Percentiles rank a stretch among this genome's conserved stretches.
Conservation (phyloP, 2,888 invertebrate species). For the Hesperia comma region DNA sequence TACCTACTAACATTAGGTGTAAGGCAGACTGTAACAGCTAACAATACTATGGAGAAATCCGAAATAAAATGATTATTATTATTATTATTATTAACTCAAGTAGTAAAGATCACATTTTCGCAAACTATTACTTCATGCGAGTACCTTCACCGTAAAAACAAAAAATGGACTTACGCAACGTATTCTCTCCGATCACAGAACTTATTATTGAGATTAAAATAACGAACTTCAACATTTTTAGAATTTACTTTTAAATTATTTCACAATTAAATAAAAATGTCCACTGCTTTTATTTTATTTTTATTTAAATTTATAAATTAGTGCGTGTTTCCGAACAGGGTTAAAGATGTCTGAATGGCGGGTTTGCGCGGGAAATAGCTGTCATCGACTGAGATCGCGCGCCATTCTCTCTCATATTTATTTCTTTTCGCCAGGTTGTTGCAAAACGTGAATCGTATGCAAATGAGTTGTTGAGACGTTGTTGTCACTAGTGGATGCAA, state of each 20-base stretch:
- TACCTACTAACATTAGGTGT: no score
- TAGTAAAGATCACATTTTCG: slow-evolving; percentile 35
- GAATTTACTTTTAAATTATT: background rate
- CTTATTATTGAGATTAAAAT: slow-evolving; percentile 45
- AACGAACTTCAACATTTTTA: slow-evolving; percentile 47
- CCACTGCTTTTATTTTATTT: slow-evolving; percentile 15
- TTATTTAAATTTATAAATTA: slow-evolving; percentile 15
- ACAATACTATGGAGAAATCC: no score
- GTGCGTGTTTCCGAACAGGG: slow-evolving; percentile 32
- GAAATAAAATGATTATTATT: no score
- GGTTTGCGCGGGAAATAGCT: slow-evolving; percentile 40
- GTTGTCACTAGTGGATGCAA: slow-evolving; percentile 41
- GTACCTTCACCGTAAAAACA: slow-evolving; percentile 41
- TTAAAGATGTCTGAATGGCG: slow-evolving; percentile 31
- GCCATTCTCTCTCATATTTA: slow-evolving; percentile 48
- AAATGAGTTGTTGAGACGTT: slow-evolving; percentile 45
- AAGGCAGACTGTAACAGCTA: no score
- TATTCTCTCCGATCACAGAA: slow-evolving; percentile 49
- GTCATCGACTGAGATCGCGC: slow-evolving; percentile 49
- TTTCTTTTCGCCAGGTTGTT: slow-evolving; percentile 47
- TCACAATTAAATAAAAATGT: slow-evolving; percentile 36
- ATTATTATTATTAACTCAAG: no score
- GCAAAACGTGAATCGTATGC: slow-evolving; percentile 44
- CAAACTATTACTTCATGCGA: slow-evolving; percentile 33
- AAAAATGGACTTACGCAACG: slow-evolving; percentile 54